These are phyloP conservation scores for Zaprionus camerounensis DNA, from an alignment of 1,140 invertebrate genomes.

Conservation along the genomic window DNA sequence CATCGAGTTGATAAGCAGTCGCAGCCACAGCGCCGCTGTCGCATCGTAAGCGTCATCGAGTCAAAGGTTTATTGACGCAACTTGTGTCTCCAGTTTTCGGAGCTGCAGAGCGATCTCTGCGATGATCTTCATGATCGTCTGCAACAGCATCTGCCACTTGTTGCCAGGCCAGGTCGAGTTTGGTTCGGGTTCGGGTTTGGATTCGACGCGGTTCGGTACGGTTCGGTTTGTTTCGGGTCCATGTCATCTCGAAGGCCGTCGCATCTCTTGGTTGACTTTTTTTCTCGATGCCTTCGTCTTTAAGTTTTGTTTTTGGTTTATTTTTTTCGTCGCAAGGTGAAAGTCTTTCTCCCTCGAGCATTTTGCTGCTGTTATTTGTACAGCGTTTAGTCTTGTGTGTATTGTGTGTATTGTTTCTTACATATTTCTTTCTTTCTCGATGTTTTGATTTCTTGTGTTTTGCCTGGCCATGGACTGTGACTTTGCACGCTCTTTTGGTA, in stretches of 20 bases:
- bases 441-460: conserved; percentile 66
- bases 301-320: conserved; percentile 17
- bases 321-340: conserved; percentile 72
- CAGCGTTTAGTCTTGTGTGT: conserved; percentile 69
- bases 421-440: conserved; percentile 45
- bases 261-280: conserved; percentile 38
- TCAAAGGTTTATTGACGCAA: conserved; percentile 77
- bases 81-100: conserved; percentile 23
- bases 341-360: conserved; percentile 80
- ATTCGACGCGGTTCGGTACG: conserved; percentile 12
- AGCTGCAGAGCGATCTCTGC: conserved; percentile 41
- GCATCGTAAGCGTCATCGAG: conserved; percentile 60
- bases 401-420: conserved; percentile 37
- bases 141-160: conserved; percentile 51
- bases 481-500: conserved; percentile 54
- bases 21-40: conserved; percentile 14
- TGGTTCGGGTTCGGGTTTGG: conserved; percentile 25
- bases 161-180: conserved; percentile 50
- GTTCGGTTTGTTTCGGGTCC: conserved; percentile 55
- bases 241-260: conserved; percentile 73
- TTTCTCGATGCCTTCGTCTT: conserved; percentile 17
- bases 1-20: conserved; percentile 63
- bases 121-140: conserved; percentile 45
- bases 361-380: conserved; percentile 76
- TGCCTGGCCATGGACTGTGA: conserved; percentile 49